Base-by-base conservation (phyloP, 2,888 invertebrate species). In the Mythimna loreyi region DNA sequence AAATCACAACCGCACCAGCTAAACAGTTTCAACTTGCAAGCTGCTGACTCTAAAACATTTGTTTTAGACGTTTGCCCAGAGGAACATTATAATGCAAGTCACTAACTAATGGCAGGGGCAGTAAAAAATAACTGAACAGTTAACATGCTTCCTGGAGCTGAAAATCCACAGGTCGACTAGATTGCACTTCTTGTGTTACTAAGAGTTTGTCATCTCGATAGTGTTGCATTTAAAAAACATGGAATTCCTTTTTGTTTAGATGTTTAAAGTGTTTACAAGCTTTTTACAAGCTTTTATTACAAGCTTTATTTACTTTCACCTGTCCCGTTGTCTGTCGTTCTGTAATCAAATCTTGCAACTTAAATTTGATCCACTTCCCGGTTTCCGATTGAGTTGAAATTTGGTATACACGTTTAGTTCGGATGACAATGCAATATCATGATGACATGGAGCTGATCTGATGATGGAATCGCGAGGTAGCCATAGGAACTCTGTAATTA, bases 111-210 rank as follows among this genome's bases (percentile, higher is more conserved):
- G 67, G 75, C 59, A 50, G 56, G 60, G 66, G 25, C 40, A 50
- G 63, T 69, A 75, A 78, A 85, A 86, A 86, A 82, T 82, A 68
- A 68, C 78, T 71, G 75, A 79, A 75, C 78, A 73, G 83, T 83
- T 85, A 84, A 80, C 83, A 80, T 84, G 77, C 70, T 78, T 67
- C 66, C 67, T 72, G 72, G 53, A 82, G 71, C 59, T 80, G 66
- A 78, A 79, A 81, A 81, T 80, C 80, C 71, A 76, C 80, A 84
- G 76, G 80, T 83, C 79, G 71, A 69, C 65, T 68, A 78, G 74
- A 80, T 78, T 74, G 71, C 68, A 71, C 52, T 70, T 55, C 67
- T 75, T 74, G 60, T 30, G 23, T 8, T 72, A 73, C 81, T 55
- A 13, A 16, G 16, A 0, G 58, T 62, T 25, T 40, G 16, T 40